phyloP scores from a whole-genome alignment of 2,888 invertebrate species.

The Perithous albicinctus region DNA sequence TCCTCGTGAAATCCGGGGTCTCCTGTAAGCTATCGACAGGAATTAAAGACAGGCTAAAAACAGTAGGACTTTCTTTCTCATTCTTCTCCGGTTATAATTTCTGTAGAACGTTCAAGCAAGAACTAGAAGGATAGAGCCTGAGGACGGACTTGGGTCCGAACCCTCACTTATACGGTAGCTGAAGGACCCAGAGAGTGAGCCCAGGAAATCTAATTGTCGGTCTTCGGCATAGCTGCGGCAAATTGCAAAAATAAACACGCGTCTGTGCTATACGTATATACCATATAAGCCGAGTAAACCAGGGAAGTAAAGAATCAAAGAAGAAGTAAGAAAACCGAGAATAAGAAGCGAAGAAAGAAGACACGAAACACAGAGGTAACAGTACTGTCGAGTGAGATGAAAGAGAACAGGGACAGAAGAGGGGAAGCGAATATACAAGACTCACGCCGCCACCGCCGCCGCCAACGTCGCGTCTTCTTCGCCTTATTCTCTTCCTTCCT shows the following conservation, averaged over 20 bases:
- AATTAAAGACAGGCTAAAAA: slow-evolving; percentile 59
- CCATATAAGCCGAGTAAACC: slow-evolving; percentile 70
- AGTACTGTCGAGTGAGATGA: slow-evolving; percentile 33
- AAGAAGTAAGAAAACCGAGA: slow-evolving; percentile 58
- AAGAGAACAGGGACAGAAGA: slow-evolving; percentile 62
- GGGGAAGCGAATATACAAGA: slow-evolving; percentile 53
- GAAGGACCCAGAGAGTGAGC: slow-evolving; percentile 75
- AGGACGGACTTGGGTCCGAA: slow-evolving; percentile 42
- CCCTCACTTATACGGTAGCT: slow-evolving; percentile 83
- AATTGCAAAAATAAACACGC: slow-evolving; percentile 84
- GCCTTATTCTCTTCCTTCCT: slow-evolving; percentile 60
- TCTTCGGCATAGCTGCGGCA: slow-evolving; percentile 77
- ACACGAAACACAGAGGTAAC: slow-evolving; percentile 39
- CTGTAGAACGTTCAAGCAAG: slow-evolving; percentile 17
- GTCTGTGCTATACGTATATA: slow-evolving; percentile 67
- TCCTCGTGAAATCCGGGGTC: slow-evolving; percentile 47
- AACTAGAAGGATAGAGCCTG: not conserved
- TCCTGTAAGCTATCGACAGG: slow-evolving; percentile 48
- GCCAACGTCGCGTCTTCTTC: slow-evolving; percentile 61
- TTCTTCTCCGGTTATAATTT: slow-evolving; percentile 49
- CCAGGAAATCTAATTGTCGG: slow-evolving; percentile 84
- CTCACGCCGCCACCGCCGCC: slow-evolving; percentile 50
- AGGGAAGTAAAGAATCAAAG: slow-evolving; percentile 71
- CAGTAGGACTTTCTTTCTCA: slow-evolving; percentile 50
- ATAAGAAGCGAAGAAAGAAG: slow-evolving; percentile 26